Base-by-base conservation (phyloP, 2,797 vertebrate genomes). In the Pseudochromis fuscus region DNA sequence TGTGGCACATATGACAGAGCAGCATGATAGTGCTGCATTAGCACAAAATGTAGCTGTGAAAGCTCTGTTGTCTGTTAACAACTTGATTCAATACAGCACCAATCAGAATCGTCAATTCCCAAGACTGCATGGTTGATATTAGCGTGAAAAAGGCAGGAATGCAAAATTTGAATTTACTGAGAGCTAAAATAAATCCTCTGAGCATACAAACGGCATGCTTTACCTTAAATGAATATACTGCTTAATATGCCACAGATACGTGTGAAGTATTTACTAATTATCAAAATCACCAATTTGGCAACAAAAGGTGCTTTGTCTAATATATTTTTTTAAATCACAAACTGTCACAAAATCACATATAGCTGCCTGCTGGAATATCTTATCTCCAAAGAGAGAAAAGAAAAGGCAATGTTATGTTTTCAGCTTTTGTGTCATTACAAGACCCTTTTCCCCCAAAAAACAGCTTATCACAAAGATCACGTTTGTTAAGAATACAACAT, bases 331-430 rank as follows among this genome's bases (percentile, higher is more conserved):
- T n/a, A 31, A 60, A 73, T 81, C 77, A 83, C 79, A 85, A 88
- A 87, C 73, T 62, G 75, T 90, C 79, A 88, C 85, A 86, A 82
- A 87, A 72, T 84, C 64, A 89, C 84, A 87, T 81, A 66, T 91
- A 93, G 91, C 90, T 92, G 91, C 91, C 91, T 86, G 86, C 84
- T 90, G 87, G 88, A 90, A 87, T 84, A 75, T 83, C 82, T 83
- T 59, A 74, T 87, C 84, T 78, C 84, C 33, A 56, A 52, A 59
- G 65, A 69, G 61, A 63, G 84, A 88, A 48, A 83, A 84, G 81
- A 83, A 48, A 85, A 89, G 88, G 84, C 88, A 91, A 88, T 89
- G 77, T 91, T 79, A 83, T 85, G 74, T 86, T 81, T 84, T 88
- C 67, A 87, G 66, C 70, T 83, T 86, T 78, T 67, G 83, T 88